These are phyloP conservation scores for Mesitornis unicolor DNA, from an alignment of 2,113 vertebrate species.

Conservation along the genomic window DNA sequence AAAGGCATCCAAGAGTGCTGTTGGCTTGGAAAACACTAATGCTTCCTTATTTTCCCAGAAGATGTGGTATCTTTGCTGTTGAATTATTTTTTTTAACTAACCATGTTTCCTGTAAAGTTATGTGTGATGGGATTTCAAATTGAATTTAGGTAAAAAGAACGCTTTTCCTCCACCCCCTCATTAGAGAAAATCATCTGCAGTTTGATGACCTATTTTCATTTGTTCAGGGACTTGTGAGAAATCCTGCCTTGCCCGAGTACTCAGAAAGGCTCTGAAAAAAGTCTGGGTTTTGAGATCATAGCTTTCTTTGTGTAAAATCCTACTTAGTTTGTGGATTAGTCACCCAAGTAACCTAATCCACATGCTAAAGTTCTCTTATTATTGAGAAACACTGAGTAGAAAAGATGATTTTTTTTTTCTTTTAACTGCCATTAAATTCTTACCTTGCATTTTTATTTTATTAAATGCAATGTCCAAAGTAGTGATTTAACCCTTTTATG, in stretches of 20 bases:
- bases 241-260: not conserved
- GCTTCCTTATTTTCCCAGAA: not conserved
- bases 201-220: slow-evolving; percentile 29
- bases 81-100: not conserved
- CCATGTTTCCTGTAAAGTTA: not conserved
- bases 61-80: not conserved
- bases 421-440: not conserved
- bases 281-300: not conserved
- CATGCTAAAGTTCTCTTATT: not conserved
- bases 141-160: not conserved
- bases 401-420: not conserved
- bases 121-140: not conserved
- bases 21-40: slow-evolving; percentile 16
- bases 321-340: slow-evolving; percentile 23
- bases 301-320: slow-evolving; percentile 38
- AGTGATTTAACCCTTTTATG: not conserved
- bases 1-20: slow-evolving; percentile 17
- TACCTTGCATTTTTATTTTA: not conserved
- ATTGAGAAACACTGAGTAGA: slow-evolving; percentile 26
- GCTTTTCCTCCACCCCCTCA: not conserved
- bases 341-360: slow-evolving; percentile 27
- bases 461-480: not conserved
- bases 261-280: not conserved
- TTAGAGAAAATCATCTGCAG: not conserved
- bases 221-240: not conserved